A percentile compares a stretch with the other conserved stretches of the same genome.
phyloP scores from a whole-genome alignment of 2,113 vertebrate species.

The Gopherus evgoodei region DNA sequence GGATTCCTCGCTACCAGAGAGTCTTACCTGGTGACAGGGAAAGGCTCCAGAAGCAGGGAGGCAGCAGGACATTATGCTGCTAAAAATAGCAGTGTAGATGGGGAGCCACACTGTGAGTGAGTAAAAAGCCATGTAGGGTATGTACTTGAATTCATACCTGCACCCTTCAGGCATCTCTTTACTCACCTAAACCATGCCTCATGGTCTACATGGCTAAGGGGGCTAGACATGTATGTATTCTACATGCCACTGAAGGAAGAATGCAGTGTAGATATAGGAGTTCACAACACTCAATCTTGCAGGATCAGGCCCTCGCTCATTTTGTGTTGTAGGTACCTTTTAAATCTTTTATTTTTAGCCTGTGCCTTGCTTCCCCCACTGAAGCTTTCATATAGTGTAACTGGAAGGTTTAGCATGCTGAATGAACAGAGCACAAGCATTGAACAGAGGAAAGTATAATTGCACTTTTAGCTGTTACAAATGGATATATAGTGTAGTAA shows the following conservation, averaged over 20 bases:
- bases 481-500: background rate
- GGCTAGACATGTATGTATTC: background rate
- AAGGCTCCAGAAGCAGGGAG: background rate
- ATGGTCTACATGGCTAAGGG: background rate
- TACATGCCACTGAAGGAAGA: background rate
- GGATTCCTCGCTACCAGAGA: background rate
- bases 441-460: slow-evolving; percentile 28
- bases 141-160: background rate
- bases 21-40: background rate
- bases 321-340: slow-evolving; percentile 41
- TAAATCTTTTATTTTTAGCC: slow-evolving; percentile 48
- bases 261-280: background rate
- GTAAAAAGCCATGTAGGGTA: background rate
- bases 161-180: no score
- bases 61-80: background rate
- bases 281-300: background rate
- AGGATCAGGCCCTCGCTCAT: slow-evolving; percentile 32
- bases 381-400: slow-evolving; percentile 46
- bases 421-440: slow-evolving; percentile 22
- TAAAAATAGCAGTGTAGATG: background rate
- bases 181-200: background rate
- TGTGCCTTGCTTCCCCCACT: slow-evolving; percentile 5
- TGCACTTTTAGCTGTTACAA: slow-evolving; percentile 45
- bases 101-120: background rate
- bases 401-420: slow-evolving; percentile 49